Base-by-base conservation (phyloP, 2,113 vertebrate genomes). In the Neolamprologus tretocephalus region DNA sequence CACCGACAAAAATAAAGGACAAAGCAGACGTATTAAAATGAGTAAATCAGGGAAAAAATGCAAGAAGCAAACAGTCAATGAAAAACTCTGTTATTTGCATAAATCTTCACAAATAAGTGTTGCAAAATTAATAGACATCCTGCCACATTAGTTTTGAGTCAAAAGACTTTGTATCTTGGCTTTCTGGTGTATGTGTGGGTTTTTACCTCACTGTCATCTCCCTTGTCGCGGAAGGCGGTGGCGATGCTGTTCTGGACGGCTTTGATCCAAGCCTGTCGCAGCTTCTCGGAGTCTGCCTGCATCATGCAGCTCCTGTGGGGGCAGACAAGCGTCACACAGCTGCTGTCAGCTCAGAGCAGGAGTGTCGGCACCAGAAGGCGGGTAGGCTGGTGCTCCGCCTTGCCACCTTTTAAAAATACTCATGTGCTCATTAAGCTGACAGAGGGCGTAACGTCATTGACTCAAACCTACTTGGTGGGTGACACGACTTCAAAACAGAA, bases 401-500 rank as follows among this genome's bases (percentile, higher is more conserved):
- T 16, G 68, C 45, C 80, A 80, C 9, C 47, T 49, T 35, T 17
- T 14, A 28, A n/a, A 80, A 80, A 87, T 53, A 81, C 51, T 75
- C 12, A 28, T 81, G 42, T 10, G n/a, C 79, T 85, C 68, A 78
- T 89, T 89, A 85, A 47, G 78, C 71, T 28, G 40, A 68, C 3
- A 5, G 14, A 9, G 2, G 83, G 17, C 7, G 1, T 2, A 14
- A 6, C 16, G 40, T 47, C 17, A 58, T 5, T 12, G 37, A 88
- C 57, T 82, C 28, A 40, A 49, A 95, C 96, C 97, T 90, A 99
- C 98, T 99, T 99, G 81, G 98, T 99, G 28, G 99, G 99, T 10
- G 99, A 99, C 87, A 99, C 98, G 40, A 99, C 99, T 89, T 99
- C 99, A 55, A 99, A 99, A 92, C 99, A 99, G 96, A 99, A 99